Evolutionary conservation across 2,888 invertebrate genomes (phyloP), one percentile per base, ranked within the genome.

Genomic region (Yponomeuta malinellus): DNA sequence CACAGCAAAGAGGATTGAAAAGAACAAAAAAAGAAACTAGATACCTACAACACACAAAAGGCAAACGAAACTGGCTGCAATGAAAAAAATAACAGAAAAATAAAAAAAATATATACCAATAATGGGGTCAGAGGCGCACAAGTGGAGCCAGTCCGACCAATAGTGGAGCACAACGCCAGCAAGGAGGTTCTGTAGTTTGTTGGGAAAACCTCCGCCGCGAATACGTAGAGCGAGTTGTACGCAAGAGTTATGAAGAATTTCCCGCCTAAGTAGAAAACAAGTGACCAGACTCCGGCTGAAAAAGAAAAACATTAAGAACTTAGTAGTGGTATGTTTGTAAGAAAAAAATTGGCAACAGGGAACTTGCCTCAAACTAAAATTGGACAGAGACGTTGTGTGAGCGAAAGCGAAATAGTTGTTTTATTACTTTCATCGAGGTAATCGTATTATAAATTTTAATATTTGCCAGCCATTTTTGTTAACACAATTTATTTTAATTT

Each of bases 191-290:
- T 88, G 74, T 95, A 90, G 75, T 93, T 93, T 0, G 95, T 95
- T 0, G 95, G 95, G 78, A 95, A 95, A 72, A 95, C 93, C 84
- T 95, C 95, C 12, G 95, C 94, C 0, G 95, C 95, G 76, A 94
- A 94, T 48, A 95, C 93, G 78, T 95, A 95, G n/a, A 94, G 80
- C 0, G 94, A 93, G 63, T 94, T 93, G 81, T 95, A 95, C 0
- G 95, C 94, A 65, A 94, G 89, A 0, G 95, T 95, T 69, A 95
- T 94, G 78, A 94, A 95, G 83, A 94, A 94, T 83, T 95, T 95
- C 0, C 95, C 95, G 1, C 93, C 89, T 12, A 95, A 85, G 78
- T 94, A 95, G 64, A 94, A 83, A 0, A 92, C 78, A 72, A 95
- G 82, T 0, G 94, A 93, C 79, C 84, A 92, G 80, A 79, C 90